Evolutionary conservation across 2,113 vertebrate genomes (phyloP).

Genomic region (Gopherus evgoodei): DNA sequence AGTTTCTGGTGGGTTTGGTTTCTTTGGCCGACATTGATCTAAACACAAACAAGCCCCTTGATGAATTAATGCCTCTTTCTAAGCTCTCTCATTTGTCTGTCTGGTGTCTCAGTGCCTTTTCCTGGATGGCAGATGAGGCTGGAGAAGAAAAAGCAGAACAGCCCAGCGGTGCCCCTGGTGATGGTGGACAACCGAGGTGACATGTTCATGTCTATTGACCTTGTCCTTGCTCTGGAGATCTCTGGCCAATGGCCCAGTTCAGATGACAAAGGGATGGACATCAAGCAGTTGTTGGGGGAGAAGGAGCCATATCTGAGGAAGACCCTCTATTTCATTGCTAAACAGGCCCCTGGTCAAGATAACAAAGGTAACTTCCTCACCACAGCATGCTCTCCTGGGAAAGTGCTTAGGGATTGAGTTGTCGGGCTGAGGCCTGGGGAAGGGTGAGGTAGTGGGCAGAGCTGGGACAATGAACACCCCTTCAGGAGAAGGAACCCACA

Average conservation of each 20-base stretch:
- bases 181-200: background rate
- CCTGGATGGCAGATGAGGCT: conserved; percentile 58
- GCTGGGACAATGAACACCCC: background rate
- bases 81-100: background rate
- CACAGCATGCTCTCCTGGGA: background rate
- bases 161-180: conserved; percentile 68
- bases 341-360: conserved; percentile 58
- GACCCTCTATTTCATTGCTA: conserved; percentile 69
- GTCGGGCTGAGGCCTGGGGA: background rate
- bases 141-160: conserved; percentile 35
- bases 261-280: conserved; percentile 27
- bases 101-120: background rate
- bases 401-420: background rate
- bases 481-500: background rate
- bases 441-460: background rate
- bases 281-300: conserved; percentile 73
- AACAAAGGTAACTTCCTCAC: background rate
- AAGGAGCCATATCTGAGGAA: conserved; percentile 21
- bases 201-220: conserved; percentile 68
- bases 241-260: conserved; percentile 60
- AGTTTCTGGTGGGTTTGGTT: background rate
- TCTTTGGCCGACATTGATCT: background rate
- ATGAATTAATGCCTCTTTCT: background rate
- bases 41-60: background rate
- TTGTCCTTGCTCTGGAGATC: conserved; percentile 75